Evolutionary conservation across 2,888 invertebrate genomes (phyloP).

Genomic region (Torymus auratus): DNA sequence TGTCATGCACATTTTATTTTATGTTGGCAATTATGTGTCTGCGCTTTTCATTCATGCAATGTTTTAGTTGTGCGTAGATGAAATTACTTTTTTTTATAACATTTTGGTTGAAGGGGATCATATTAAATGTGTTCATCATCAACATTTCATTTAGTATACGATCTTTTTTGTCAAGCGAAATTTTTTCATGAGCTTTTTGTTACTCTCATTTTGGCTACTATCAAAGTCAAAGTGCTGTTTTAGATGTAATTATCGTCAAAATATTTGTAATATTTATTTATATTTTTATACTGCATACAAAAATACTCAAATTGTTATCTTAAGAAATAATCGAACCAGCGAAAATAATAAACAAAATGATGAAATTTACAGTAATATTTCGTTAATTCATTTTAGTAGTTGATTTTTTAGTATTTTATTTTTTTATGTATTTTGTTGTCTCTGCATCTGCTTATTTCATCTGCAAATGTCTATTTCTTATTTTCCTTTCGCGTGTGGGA

Average conservation of each 20-base stretch:
- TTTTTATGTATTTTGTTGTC: background rate
- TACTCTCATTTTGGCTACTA: conserved; percentile 19
- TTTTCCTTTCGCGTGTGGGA: conserved; percentile 36
- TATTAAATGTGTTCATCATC: conserved; percentile 15
- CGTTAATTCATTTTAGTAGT: conserved; percentile 50
- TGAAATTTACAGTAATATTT: conserved; percentile 43
- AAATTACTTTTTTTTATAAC: background rate
- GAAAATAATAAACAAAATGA: conserved; percentile 45
- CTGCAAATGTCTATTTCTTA: background rate
- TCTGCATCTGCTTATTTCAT: background rate
- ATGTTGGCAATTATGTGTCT: conserved; percentile 22
- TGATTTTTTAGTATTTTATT: conserved; percentile 37
- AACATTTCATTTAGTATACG: conserved; percentile 27
- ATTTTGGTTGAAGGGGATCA: conserved; percentile 24
- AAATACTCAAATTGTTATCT: conserved; percentile 31
- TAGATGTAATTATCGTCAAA: conserved; percentile 33
- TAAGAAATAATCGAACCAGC: conserved; percentile 3
- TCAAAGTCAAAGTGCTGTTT: conserved; percentile 12
- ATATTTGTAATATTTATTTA: conserved; percentile 56
- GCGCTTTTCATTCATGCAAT: conserved; percentile 34
- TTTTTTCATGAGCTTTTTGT: conserved; percentile 24
- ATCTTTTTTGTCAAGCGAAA: conserved; percentile 20
- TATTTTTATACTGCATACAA: conserved; percentile 50
- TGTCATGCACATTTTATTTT: conserved; percentile 35
- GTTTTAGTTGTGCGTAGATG: conserved; percentile 12